Evolutionary conservation across 2,888 invertebrate species (phyloP).

Genomic region (Serripes groenlandicus): DNA sequence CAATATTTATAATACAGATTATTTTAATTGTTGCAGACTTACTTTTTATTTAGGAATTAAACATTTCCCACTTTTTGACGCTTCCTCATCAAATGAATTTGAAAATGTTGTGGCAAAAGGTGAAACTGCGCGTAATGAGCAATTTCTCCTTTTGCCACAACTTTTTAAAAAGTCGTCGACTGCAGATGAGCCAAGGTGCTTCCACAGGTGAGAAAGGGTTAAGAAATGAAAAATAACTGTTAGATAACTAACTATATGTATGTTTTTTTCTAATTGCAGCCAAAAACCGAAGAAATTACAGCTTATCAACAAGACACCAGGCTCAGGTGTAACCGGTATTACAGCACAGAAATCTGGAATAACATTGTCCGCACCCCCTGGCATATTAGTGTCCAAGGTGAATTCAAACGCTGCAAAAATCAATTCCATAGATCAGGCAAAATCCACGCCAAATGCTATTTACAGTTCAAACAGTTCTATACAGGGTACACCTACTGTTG

Average conservation of each 20-base stretch:
- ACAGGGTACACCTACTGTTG: constrained; percentile 32
- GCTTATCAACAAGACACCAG: constrained; percentile 65
- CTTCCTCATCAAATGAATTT: background rate
- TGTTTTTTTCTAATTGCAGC: too few species aligned
- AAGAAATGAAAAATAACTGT: too few species aligned
- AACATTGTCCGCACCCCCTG: constrained; percentile 41
- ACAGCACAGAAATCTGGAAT: background rate
- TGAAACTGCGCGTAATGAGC: background rate
- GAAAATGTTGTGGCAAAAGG: constrained; percentile 3
- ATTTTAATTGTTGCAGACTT: too few species aligned
- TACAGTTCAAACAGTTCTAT: background rate
- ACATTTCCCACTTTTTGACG: too few species aligned
- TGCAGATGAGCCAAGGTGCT: too few species aligned
- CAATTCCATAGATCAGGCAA: background rate
- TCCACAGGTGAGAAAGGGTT: too few species aligned
- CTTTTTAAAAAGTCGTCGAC: too few species aligned
- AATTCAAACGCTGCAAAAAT: constrained; percentile 2
- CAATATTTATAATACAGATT: too few species aligned
- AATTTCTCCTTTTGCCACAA: background rate
- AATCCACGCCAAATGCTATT: background rate
- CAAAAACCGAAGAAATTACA: constrained; percentile 75
- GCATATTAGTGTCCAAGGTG: constrained; percentile 36
- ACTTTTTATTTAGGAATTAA: background rate
- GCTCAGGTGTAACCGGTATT: constrained; percentile 17
- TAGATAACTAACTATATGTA: too few species aligned